These are phyloP conservation scores for Acronicta aceris DNA, from an alignment of 2,888 invertebrate species.

Conservation along the genomic window DNA sequence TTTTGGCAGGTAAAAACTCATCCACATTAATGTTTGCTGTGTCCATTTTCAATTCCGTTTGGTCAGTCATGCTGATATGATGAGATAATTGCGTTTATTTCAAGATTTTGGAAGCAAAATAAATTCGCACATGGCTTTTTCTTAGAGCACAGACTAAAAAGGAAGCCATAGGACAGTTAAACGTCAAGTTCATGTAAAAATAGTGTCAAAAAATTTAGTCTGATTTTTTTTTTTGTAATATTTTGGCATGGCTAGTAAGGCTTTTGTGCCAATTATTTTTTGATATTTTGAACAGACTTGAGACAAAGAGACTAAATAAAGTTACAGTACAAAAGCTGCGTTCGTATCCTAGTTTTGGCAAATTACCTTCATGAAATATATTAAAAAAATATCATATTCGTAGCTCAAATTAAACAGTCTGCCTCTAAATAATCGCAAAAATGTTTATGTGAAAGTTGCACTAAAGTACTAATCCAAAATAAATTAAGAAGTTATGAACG, in stretches of 20 bases:
- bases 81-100: constrained; percentile 12
- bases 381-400: not conserved
- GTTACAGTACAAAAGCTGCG: not conserved
- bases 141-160: constrained; percentile 38
- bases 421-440: not conserved
- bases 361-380: not conserved
- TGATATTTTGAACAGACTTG: too few species aligned
- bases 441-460: too few species aligned
- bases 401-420: not conserved
- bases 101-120: constrained; percentile 42
- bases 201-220: too few species aligned
- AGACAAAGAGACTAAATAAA: too few species aligned
- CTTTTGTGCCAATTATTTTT: too few species aligned
- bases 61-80: constrained; percentile 26
- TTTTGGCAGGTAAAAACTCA: constrained; percentile 87
- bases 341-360: not conserved
- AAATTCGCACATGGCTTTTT: constrained; percentile 55
- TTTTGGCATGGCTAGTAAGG: too few species aligned
- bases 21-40: constrained; percentile 86
- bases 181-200: constrained; percentile 2
- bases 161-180: constrained; percentile 3
- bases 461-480: too few species aligned
- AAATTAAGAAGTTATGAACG: constrained; percentile 35
- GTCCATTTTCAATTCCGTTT: constrained; percentile 72
- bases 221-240: too few species aligned